Percentiles rank a stretch among this genome's conserved stretches.
Conservation (phyloP, 2,113 vertebrate species). For the Actenoides lindsayi region DNA sequence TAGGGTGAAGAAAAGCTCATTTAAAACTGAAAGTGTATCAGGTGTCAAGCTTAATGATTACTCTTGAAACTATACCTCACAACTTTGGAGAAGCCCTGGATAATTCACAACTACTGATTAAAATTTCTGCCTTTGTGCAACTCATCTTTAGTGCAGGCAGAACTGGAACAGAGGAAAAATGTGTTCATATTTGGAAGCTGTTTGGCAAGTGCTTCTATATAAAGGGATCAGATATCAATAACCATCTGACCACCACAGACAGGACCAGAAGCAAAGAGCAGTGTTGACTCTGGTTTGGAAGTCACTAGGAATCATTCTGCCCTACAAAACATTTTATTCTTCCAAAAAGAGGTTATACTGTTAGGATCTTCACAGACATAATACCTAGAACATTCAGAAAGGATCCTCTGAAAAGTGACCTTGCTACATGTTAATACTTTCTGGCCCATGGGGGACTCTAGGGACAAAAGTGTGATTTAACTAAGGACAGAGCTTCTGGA, state of each 20-base stretch:
- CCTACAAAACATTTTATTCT: not conserved
- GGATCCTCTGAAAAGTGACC: not conserved
- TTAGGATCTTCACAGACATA: not conserved
- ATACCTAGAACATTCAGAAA: not conserved
- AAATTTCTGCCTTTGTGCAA: not conserved
- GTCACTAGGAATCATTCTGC: not conserved
- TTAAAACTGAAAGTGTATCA: not conserved
- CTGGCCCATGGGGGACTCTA: not conserved
- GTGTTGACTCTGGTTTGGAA: not conserved
- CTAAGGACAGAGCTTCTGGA: not conserved
- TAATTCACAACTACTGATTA: not conserved
- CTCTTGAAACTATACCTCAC: not conserved
- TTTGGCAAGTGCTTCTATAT: not conserved
- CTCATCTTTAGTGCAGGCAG: not conserved
- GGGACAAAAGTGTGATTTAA: not conserved
- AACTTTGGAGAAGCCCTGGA: not conserved
- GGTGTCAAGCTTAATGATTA: not conserved
- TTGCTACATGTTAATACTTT: not conserved
- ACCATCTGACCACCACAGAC: not conserved
- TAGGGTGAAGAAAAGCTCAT: slow-evolving; percentile 30
- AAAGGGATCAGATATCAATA: not conserved
- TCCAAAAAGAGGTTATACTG: not conserved
- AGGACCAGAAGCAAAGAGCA: not conserved
- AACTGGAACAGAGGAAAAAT: fast-evolving
- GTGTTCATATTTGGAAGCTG: not conserved